Percentiles rank a stretch among this genome's conserved stretches.
phyloP scores from a whole-genome alignment of 2,797 vertebrate genomes.

The Lemur catta region DNA sequence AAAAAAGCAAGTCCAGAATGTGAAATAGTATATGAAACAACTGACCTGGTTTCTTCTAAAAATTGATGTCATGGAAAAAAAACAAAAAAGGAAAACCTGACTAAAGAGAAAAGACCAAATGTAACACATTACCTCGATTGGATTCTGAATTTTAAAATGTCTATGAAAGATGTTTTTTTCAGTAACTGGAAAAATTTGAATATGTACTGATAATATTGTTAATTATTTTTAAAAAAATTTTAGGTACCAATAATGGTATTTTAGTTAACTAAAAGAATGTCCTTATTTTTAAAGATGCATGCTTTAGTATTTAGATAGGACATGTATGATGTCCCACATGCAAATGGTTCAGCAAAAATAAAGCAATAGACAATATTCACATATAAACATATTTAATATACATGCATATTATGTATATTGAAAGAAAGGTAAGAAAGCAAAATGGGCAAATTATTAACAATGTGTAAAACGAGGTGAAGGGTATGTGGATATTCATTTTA shows the following conservation, averaged over 20 bases:
- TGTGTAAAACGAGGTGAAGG: neutral
- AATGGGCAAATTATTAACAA: neutral
- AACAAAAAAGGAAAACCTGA: neutral
- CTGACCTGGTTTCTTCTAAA: conserved; percentile 33
- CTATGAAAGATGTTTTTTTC: neutral
- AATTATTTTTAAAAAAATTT: neutral
- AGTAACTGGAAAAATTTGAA: conserved; percentile 6
- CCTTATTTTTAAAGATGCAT: neutral
- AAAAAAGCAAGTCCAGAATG: conserved; percentile 26
- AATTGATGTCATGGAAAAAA: neutral
- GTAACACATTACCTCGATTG: neutral
- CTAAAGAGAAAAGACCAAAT: neutral
- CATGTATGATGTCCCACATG: neutral
- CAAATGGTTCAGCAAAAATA: neutral
- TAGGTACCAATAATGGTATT: neutral
- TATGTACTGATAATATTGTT: neutral
- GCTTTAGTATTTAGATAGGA: neutral
- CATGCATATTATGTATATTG: neutral
- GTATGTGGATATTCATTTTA: neutral
- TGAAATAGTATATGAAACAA: neutral
- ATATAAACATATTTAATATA: neutral
- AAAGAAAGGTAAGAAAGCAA: neutral
- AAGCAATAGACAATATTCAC: neutral
- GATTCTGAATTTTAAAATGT: conserved; percentile 35
- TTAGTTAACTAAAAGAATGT: neutral